Conservation (phyloP, 2,113 vertebrate species). For the Forbesichthys agassizii region DNA sequence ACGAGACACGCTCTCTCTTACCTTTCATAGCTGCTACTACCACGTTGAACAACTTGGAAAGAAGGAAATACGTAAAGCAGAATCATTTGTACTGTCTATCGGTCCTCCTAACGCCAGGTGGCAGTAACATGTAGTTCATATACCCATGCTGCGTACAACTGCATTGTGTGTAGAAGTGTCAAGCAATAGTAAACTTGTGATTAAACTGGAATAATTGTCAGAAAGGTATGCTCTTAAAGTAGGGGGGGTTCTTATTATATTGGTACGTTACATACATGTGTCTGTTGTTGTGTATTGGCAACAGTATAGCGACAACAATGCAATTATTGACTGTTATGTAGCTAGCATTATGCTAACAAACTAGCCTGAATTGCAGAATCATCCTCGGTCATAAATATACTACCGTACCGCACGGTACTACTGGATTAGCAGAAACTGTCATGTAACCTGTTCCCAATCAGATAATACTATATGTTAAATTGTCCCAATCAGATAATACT, state of each 20-base stretch:
- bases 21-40: background rate
- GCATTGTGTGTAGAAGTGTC: background rate
- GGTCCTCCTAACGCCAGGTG: background rate
- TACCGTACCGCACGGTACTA: too few species aligned
- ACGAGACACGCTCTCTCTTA: background rate
- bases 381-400: conserved; percentile 37
- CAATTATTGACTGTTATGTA: background rate
- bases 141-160: background rate
- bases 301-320: too few species aligned
- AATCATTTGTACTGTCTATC: background rate
- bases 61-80: background rate
- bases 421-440: too few species aligned
- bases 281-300: too few species aligned
- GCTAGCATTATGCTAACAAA: conserved; percentile 32
- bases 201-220: background rate
- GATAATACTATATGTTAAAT: too few species aligned
- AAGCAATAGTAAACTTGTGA: background rate
- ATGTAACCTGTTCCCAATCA: too few species aligned
- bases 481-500: too few species aligned
- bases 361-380: conserved; percentile 70
- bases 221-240: background rate
- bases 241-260: too few species aligned
- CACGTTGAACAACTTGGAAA: background rate
- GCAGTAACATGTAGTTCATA: background rate
- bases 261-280: too few species aligned